Evolutionary conservation across 1,140 invertebrate species (phyloP).

Genomic region (Chelonus insularis): DNA sequence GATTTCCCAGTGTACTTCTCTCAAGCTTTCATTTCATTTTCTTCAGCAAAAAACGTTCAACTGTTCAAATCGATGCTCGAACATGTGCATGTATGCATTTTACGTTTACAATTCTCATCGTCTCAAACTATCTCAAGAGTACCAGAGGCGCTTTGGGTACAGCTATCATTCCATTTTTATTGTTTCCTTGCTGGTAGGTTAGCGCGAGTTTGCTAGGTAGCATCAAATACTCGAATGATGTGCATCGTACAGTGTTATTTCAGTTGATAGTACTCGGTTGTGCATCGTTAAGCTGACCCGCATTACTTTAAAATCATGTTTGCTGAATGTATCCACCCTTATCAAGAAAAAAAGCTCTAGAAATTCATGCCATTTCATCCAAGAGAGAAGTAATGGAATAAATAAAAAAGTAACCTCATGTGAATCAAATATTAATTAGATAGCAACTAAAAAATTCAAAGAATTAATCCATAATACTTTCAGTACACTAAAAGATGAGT

Average conservation of each 20-base stretch:
- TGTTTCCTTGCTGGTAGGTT: not conserved
- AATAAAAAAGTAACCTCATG: too few species aligned
- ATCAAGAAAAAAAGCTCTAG: too few species aligned
- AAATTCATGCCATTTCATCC: too few species aligned
- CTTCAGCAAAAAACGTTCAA: not conserved
- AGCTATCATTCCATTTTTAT: slow-evolving; percentile 9
- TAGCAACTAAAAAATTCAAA: not conserved
- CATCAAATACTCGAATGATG: too few species aligned
- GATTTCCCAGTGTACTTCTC: not conserved
- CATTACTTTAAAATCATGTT: slow-evolving; percentile 34
- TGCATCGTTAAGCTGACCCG: slow-evolving; percentile 28
- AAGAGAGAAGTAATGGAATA: too few species aligned
- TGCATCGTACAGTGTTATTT: too few species aligned
- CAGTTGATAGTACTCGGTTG: slow-evolving; percentile 24
- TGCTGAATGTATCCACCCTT: too few species aligned
- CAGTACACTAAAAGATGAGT: too few species aligned
- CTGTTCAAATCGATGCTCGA: not conserved
- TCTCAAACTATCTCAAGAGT: slow-evolving; percentile 14
- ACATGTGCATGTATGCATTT: not conserved
- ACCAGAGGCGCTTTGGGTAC: not conserved
- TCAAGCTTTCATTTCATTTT: not conserved
- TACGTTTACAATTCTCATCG: not conserved
- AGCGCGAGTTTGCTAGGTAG: not conserved
- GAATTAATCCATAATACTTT: too few species aligned
- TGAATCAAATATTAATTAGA: not conserved